phyloP scores from a whole-genome alignment of 2,888 invertebrate genomes.

The Boloria euphrosyne region DNA sequence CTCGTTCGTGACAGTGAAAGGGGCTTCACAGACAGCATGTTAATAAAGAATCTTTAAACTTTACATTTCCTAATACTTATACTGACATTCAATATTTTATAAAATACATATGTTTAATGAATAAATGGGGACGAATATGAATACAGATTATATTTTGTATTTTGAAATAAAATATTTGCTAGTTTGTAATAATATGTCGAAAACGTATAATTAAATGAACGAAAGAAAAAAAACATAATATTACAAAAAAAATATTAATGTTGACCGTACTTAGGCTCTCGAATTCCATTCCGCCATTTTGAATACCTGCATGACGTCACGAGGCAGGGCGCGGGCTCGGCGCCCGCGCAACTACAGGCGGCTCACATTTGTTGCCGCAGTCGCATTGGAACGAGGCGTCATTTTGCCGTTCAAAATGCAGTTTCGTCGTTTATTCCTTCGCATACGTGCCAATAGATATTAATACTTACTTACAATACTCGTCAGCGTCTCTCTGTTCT shows the following conservation, averaged over 20 bases:
- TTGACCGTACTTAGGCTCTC: slow-evolving; percentile 67
- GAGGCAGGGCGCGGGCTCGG: slow-evolving; percentile 71
- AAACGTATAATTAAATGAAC: neutral
- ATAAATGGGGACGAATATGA: too few species aligned
- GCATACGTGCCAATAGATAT: slow-evolving; percentile 62
- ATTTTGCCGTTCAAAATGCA: slow-evolving; percentile 73
- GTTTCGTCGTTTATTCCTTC: slow-evolving; percentile 67
- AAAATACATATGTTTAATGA: too few species aligned
- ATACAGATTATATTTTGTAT: too few species aligned
- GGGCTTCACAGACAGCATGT: slow-evolving; percentile 33
- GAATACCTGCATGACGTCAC: slow-evolving; percentile 80
- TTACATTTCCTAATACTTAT: too few species aligned
- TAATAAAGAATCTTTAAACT: slow-evolving; percentile 26
- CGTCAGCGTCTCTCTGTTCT: slow-evolving; percentile 74
- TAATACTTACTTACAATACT: slow-evolving; percentile 52
- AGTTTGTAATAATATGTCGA: too few species aligned
- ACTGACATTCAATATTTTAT: too few species aligned
- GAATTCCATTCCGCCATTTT: slow-evolving; percentile 79
- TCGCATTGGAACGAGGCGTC: slow-evolving; percentile 72
- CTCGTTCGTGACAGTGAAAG: slow-evolving; percentile 42
- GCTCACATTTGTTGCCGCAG: slow-evolving; percentile 53
- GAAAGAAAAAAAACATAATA: neutral
- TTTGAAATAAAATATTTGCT: too few species aligned
- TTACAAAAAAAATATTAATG: slow-evolving; percentile 13
- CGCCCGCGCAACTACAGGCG: slow-evolving; percentile 64